Evolutionary conservation across 2,113 vertebrate genomes (phyloP), one percentile per base, ranked within the genome.

Genomic region (Chloropsis cyanopogon): DNA sequence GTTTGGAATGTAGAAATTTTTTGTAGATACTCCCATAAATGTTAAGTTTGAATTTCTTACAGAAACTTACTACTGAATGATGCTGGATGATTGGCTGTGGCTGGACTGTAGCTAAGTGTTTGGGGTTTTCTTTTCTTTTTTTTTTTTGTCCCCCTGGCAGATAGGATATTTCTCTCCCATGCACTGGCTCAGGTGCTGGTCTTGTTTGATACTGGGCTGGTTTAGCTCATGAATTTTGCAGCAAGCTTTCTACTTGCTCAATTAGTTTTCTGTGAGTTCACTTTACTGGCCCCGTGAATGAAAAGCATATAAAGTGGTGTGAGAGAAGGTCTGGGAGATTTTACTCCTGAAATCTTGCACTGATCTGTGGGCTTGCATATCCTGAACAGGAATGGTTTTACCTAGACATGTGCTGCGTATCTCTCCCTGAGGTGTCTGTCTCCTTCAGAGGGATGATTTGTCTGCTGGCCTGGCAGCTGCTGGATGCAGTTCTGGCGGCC

Each of bases 381-480:
- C 17, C 68, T 59, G 22, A 46, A 17, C 25, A 35, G 64, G 60
- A 41, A 18, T 31, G 31, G 21, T 50, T 54, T 47, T 73, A 41
- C 23, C 50, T 22, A 31, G 21, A 26, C 3, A 6, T 1, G 6
- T 53, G 24, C 22, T 1, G 1, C 1, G 0, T 53, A 35, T 31
- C 14, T 61, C 53, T 21, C 21, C 35, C 37, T 6, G 24, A 4
- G 23, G 13, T 54, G 7, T 35, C 31, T 88, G 52, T 57, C 31
- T 66, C 23, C 49, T 60, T 83, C 10, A 1, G 6, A 57, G 47
- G 33, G 22, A 3, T 56, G 63, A 15, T 9, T 57, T 2, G 3
- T 29, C 41, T 80, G 64, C 57, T 63, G 39, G 23, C n/a, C 23
- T 54, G 56, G 52, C 31, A 31, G 59, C 41, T 93, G 54, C 68